A percentile compares a stretch with the other conserved stretches of the same genome.
Conservation (phyloP, 2,797 vertebrate species). For the Brotula barbata region DNA sequence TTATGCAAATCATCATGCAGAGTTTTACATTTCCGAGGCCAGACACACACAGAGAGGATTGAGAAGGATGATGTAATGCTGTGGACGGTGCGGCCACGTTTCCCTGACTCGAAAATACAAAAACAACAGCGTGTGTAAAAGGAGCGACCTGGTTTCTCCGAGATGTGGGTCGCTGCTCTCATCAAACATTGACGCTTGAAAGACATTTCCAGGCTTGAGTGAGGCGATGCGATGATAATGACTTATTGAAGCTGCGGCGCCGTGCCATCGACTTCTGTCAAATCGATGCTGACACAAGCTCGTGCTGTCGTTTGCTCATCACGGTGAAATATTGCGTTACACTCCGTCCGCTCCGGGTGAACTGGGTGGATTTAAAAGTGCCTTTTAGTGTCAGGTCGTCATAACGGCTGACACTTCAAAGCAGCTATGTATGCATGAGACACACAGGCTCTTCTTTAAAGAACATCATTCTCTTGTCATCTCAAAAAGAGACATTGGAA, state of each 20-base stretch:
- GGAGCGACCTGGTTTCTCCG: constrained; percentile 43
- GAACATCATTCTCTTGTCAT: no score
- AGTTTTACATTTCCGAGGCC: constrained; percentile 30
- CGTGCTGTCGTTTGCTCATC: constrained; percentile 43
- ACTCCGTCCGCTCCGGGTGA: constrained; percentile 3
- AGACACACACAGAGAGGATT: constrained; percentile 26
- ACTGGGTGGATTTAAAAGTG: constrained; percentile 28
- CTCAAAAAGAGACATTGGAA: no score
- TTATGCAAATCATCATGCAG: constrained; percentile 54
- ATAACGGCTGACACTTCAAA: constrained; percentile 13
- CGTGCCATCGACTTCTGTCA: constrained; percentile 36
- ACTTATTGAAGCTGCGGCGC: constrained; percentile 39
- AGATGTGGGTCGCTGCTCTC: constrained; percentile 45
- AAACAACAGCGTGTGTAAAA: constrained; percentile 8
- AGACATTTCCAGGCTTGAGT: constrained; percentile 33
- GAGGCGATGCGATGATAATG: constrained; percentile 52
- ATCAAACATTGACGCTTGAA: constrained; percentile 45
- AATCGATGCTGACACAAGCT: constrained; percentile 40
- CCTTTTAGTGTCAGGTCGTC: constrained; percentile 15
- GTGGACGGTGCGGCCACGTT: no score
- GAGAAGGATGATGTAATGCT: constrained; percentile 19
- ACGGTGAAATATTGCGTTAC: constrained; percentile 27
- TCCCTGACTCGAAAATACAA: not conserved
- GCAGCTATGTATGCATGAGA: not conserved
- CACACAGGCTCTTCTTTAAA: no score